phyloP scores from a whole-genome alignment of 2,113 vertebrate species.

The Scomber colias region DNA sequence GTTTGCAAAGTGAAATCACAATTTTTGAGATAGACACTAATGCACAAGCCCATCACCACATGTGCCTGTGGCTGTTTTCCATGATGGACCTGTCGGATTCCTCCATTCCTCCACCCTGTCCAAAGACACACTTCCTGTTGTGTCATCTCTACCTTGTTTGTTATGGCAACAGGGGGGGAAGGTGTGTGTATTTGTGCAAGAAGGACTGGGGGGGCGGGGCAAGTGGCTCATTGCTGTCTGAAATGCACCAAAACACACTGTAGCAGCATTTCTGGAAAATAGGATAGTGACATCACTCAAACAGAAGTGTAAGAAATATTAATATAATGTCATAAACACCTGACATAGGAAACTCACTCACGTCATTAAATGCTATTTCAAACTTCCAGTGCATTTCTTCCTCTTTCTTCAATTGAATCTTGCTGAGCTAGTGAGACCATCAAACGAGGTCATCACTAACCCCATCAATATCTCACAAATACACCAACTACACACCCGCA shows the following conservation, averaged over 20 bases:
- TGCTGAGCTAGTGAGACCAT: constrained; percentile 23
- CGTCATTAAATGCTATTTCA: neutral
- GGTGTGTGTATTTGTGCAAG: constrained; percentile 24
- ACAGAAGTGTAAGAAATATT: constrained; percentile 24
- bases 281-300: neutral
- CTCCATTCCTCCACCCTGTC: constrained; percentile 41
- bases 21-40: neutral
- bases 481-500: constrained; percentile 5
- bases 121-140: constrained; percentile 35
- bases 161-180: constrained; percentile 67
- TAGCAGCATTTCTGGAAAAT: constrained; percentile 7
- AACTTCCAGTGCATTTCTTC: neutral
- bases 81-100: constrained; percentile 47
- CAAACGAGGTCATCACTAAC: constrained; percentile 17
- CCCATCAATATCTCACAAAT: constrained; percentile 26
- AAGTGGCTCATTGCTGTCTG: constrained; percentile 42
- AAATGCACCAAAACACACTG: constrained; percentile 19
- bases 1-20: neutral
- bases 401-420: constrained; percentile 9
- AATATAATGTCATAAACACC: neutral
- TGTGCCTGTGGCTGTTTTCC: constrained; percentile 32
- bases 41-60: neutral
- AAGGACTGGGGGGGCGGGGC: constrained; percentile 14
- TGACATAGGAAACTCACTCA: neutral
- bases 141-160: constrained; percentile 53